phyloP scores from a whole-genome alignment of 2,797 vertebrate species.

The Garrulus glandarius region DNA sequence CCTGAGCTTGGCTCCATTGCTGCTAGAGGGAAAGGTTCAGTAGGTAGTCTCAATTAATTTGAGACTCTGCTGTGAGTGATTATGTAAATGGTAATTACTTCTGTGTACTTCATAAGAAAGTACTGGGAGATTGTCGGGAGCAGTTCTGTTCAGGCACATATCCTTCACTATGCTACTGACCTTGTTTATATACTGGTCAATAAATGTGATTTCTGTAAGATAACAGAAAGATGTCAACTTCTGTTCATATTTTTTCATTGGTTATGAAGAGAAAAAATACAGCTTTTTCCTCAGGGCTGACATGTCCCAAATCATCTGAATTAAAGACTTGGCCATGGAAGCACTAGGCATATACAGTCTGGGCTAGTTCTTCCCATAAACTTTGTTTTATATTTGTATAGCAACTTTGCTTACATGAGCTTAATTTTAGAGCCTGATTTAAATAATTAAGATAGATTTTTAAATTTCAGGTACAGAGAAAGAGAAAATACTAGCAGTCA shows the following conservation, averaged over 20 bases:
- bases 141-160: background rate
- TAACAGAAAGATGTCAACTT: background rate
- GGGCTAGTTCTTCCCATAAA: background rate
- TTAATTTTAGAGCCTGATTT: background rate
- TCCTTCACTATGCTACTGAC: background rate
- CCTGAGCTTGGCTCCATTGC: background rate
- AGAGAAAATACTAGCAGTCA: background rate
- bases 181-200: background rate
- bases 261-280: background rate
- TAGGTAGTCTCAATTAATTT: background rate
- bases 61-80: background rate
- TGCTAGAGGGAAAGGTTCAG: background rate
- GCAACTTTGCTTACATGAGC: background rate
- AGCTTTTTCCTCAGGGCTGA: background rate
- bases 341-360: background rate
- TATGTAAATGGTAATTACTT: background rate
- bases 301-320: background rate
- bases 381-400: background rate
- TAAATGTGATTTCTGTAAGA: background rate
- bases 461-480: background rate
- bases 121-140: background rate
- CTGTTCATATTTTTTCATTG: background rate
- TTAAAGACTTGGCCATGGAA: background rate
- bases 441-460: background rate
- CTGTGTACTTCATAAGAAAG: background rate